Base-by-base conservation (phyloP, 2,888 invertebrate species). In the Pandemis corylana region DNA sequence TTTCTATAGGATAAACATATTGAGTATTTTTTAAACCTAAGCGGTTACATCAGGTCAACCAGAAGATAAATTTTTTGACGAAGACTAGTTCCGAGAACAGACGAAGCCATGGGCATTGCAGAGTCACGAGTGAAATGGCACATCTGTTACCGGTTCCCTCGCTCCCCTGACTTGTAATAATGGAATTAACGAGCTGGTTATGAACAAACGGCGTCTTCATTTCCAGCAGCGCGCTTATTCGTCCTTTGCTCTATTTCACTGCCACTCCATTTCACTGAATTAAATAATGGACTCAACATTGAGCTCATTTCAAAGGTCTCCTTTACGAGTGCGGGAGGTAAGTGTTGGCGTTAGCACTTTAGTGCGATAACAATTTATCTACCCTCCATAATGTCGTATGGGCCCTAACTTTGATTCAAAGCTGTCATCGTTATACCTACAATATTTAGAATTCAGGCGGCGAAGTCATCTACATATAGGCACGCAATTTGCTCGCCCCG, bases 101-200 rank as follows among this genome's bases (percentile, higher is more conserved):
- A 62, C 61, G 65, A 59, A 68, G 59, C 56, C 67, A 67, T 67
- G 56, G 62, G 67, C 61, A 49, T 75, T 46, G 83, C 83, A 85
- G 88, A 87, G 88, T 89, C 86, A 82, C 85, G 86, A 88, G 87
- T 89, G 83, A 86, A 89, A 89, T 85, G 85, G 89, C 91, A 89
- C 93, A 93, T 94, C 93, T 94, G 93, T 91, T 92, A 89, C 93
- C 89, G 86, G 87, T 85, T 85, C 84, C 85, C 84, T 86, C 90
- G 91, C 91, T 92, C 88, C 87, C 90, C 90, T 89, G 91, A 90
- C 90, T 93, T 91, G 92, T 91, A 89, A 93, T 93, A 93, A 94
- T 91, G 89, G 91, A 93, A 93, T 93, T 93, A 94, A 94, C 93
- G 92, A 91, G 91, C 92, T 93, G 94, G 91, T 94, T 93, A 93